Evolutionary conservation across 2,797 vertebrate species (phyloP), one percentile per base, ranked within the genome.

Genomic region (Darevskia nairensis): DNA sequence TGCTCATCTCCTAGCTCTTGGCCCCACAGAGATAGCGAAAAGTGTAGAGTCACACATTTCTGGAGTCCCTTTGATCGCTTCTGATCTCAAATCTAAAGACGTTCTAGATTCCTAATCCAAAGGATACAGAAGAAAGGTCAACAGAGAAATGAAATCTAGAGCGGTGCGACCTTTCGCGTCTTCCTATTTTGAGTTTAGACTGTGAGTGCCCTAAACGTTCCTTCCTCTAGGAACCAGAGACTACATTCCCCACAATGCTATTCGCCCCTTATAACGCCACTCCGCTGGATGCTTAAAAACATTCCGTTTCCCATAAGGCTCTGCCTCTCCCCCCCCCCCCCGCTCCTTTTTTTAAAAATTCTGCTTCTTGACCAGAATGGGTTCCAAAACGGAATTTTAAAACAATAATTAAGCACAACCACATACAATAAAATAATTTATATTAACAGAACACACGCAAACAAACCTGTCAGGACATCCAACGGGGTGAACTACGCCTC

Each of bases 231-330:
- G 29, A 69, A 29, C 1, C n/a, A 13, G 2, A 23, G 71, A 81
- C 69, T 64, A 39, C 64, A 80, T 71, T 80, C 69, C 85, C 85
- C 76, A 86, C n/a, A 79, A 86, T 79, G 29, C 77, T 44, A 17
- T n/a, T 25, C 68, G 3, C 55, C 29, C 50, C 50, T 32, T 13
- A n/a, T n/a, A 10, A 55, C 1, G 3, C 50, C 50, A 55, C 50
- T 55, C 25, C 2, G 2, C 6, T 27, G 1, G 78, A 74, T 7
- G 17, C 8, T 74, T 6, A 21, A 10, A 3, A 3, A 6, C 4
- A 64, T 32, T 55, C 32, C 76, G 29, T 59, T 80, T 86, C 68
- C 46, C 68, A 23, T 1, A 32, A n/a, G 15, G 25, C 6, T 9
- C 10, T 59, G 21, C 71, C 27, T 32, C 29, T 5, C 4, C 4